phyloP scores from a whole-genome alignment of 2,113 vertebrate species.

The Larimichthys crocea region DNA sequence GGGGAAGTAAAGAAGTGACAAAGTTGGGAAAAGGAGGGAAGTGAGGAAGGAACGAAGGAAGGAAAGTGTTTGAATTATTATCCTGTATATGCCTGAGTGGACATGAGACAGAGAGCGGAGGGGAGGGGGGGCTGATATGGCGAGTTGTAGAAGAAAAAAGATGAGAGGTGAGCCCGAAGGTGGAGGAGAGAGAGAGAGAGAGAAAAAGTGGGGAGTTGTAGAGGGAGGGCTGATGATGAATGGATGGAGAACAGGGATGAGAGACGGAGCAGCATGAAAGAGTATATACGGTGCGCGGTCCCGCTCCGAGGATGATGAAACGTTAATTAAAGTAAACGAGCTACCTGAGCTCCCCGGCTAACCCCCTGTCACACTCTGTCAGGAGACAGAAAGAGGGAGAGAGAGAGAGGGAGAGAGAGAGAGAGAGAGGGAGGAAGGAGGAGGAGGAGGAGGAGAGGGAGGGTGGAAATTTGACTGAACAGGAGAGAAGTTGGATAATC shows the following conservation, averaged over 20 bases:
- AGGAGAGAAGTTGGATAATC: slow-evolving; percentile 65
- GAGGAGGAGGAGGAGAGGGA: background rate
- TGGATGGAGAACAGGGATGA: slow-evolving; percentile 70
- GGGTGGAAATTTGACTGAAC: slow-evolving; percentile 54
- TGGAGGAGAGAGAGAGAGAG: background rate
- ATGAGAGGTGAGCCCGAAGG: slow-evolving; percentile 53
- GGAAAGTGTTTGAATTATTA: slow-evolving; percentile 74
- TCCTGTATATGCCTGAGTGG: slow-evolving; percentile 76
- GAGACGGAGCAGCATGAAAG: slow-evolving; percentile 77
- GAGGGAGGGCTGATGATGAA: slow-evolving; percentile 67
- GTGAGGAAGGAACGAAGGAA: slow-evolving; percentile 55
- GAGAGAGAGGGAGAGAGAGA: background rate
- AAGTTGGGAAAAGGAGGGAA: slow-evolving; percentile 44
- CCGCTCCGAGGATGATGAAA: slow-evolving; percentile 82
- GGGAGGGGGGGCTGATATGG: slow-evolving; percentile 34
- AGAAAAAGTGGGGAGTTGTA: too few species aligned
- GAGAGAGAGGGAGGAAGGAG: background rate
- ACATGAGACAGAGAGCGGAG: slow-evolving; percentile 68
- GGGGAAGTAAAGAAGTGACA: slow-evolving; percentile 4
- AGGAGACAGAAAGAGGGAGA: slow-evolving; percentile 53
- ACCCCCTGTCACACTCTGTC: slow-evolving; percentile 82
- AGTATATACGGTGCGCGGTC: slow-evolving; percentile 53
- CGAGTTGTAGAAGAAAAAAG: slow-evolving; percentile 63
- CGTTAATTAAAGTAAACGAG: slow-evolving; percentile 86
- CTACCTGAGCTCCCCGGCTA: slow-evolving; percentile 81